Base-by-base conservation (phyloP, 2,888 invertebrate genomes). In the Tyria jacobaeae region DNA sequence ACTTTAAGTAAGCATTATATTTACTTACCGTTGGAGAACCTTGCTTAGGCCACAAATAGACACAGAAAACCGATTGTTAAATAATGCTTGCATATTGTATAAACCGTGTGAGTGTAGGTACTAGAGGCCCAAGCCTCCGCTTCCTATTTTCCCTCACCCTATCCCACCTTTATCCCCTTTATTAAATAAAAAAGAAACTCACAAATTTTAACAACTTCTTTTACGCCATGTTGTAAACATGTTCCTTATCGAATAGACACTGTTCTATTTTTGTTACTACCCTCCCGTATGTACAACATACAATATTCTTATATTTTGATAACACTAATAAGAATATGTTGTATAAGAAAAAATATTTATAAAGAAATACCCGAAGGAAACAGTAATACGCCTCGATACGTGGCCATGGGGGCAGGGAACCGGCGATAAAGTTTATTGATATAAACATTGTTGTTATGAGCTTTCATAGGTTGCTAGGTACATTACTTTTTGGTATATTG, bases 401-500 rank as follows among this genome's bases (percentile, higher is more conserved):
- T 64, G 41, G 25, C 44, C 55, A 15, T 31, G 34, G 51, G 60
- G 61, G 60, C 64, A 67, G 27, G 61, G 70, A 66, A 63, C 21
- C 21, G 2, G 60, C 64, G 70, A 61, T 69, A 64, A 60, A 57
- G 58, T 68, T 62, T 69, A 56, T 58, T 65, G 64, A 51, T 27
- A 24, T 57, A 25, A 55, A n/a, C n/a, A n/a, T n/a, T n/a, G n/a
- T n/a, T n/a, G n/a, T n/a, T n/a, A n/a, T n/a, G n/a, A n/a, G n/a
- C n/a, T n/a, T n/a, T n/a, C n/a, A n/a, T n/a, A n/a, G n/a, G n/a
- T n/a, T n/a, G n/a, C n/a, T n/a, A n/a, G n/a, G n/a, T n/a, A n/a
- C n/a, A n/a, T n/a, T n/a, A n/a, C n/a, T n/a, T n/a, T n/a, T n/a
- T n/a, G n/a, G n/a, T n/a, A n/a, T n/a, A n/a, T n/a, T n/a, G n/a